These are phyloP conservation scores for Gavia stellata DNA, from an alignment of 2,113 vertebrate species.

Conservation along the genomic window DNA sequence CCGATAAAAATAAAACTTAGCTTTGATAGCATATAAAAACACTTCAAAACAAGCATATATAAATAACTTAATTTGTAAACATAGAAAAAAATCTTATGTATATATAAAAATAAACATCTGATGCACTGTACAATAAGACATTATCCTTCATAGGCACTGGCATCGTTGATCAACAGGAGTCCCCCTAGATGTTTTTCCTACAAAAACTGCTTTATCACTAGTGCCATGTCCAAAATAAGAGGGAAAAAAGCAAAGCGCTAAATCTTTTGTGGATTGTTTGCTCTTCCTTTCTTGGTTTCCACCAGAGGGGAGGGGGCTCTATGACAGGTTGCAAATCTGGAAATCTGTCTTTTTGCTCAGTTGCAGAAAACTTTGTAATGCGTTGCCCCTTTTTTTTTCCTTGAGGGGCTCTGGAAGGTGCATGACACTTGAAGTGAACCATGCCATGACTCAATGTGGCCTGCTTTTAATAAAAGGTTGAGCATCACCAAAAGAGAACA, in stretches of 20 bases:
- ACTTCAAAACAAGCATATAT: slow-evolving; percentile 62
- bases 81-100: slow-evolving; percentile 60
- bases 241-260: not conserved
- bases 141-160: slow-evolving; percentile 61
- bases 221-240: slow-evolving; percentile 45
- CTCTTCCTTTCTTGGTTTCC: not conserved
- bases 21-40: slow-evolving; percentile 64
- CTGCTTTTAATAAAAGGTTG: not conserved
- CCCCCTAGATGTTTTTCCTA: slow-evolving; percentile 57
- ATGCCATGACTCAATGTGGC: not conserved
- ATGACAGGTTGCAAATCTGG: not conserved
- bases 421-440: not conserved
- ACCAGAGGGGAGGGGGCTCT: no score
- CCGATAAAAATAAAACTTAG: slow-evolving; percentile 66
- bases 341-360: not conserved
- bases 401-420: not conserved
- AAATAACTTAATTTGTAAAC: slow-evolving; percentile 78
- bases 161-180: not conserved
- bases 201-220: slow-evolving; percentile 36
- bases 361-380: not conserved
- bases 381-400: not conserved
- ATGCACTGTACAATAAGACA: slow-evolving; percentile 65
- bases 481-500: not conserved
- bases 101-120: slow-evolving; percentile 75
- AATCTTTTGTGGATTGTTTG: not conserved